Percentiles rank a stretch among this genome's conserved stretches.
These are phyloP conservation scores for Globodera ellingtonae DNA, from an alignment of 1,140 invertebrate species.

Conservation along the genomic window DNA sequence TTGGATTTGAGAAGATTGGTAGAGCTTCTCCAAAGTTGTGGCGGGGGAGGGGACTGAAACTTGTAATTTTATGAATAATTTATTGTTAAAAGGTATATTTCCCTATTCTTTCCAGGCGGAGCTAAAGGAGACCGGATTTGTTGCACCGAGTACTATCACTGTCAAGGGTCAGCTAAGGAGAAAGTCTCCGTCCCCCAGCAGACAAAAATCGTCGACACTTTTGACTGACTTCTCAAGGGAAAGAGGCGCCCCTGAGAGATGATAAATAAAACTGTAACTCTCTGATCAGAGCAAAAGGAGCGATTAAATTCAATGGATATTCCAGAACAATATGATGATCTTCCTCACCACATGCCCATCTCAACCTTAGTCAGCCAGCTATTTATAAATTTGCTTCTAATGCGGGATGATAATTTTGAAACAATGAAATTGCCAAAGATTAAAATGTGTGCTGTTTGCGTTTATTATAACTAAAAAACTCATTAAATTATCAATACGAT, in stretches of 20 bases:
- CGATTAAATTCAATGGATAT: background rate
- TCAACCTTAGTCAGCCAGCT: background rate
- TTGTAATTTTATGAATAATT: too few relatives aligned
- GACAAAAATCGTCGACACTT: background rate
- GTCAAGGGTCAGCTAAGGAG: background rate
- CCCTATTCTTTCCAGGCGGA: background rate
- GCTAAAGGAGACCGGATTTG: background rate
- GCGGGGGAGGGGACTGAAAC: too few relatives aligned
- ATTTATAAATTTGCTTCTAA: background rate
- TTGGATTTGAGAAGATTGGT: too few relatives aligned
- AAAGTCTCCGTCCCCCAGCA: background rate
- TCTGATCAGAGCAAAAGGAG: too few relatives aligned
- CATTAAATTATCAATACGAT: too few relatives aligned
- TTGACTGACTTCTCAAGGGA: background rate
- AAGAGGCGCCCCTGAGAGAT: background rate
- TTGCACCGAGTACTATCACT: background rate
- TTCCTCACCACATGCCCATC: background rate
- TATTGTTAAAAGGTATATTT: background rate
- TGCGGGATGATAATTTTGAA: conserved; percentile 7
- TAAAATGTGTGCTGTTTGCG: background rate
- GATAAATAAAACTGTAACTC: background rate
- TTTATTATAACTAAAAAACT: too few relatives aligned
- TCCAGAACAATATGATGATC: background rate
- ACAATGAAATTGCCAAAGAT: conserved; percentile 6
- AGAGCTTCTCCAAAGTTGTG: too few relatives aligned